Conservation (phyloP, 2,797 vertebrate genomes). For the Oreochromis grahami region DNA sequence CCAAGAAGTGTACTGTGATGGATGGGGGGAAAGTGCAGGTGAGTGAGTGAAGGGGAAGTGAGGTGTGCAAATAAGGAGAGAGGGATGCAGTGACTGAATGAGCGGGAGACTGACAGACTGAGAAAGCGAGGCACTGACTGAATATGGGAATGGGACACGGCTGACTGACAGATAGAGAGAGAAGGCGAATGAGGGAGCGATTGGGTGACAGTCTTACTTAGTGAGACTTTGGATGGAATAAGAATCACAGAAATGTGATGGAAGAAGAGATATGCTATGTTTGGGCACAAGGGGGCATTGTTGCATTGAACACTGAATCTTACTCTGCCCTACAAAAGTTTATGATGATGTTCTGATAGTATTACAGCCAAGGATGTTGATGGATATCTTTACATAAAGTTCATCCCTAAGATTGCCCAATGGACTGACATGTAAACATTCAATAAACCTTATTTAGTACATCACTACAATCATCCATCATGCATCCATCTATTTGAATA, state of each 20-base stretch:
- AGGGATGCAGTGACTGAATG: conserved; percentile 38
- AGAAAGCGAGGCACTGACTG: conserved; percentile 29
- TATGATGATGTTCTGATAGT: not conserved
- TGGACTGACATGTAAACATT: not conserved
- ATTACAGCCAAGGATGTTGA: not conserved
- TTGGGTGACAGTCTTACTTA: conserved; percentile 59
- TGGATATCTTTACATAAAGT: not conserved
- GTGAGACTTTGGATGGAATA: conserved; percentile 26
- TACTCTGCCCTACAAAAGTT: not conserved
- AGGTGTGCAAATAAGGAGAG: conserved; percentile 53
- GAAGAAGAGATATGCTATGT: not conserved
- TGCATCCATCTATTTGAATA: not conserved
- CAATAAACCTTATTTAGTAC: not conserved
- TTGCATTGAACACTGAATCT: conserved; percentile 13
- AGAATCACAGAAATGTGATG: not conserved
- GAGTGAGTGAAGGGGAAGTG: conserved; percentile 36
- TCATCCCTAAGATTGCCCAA: not conserved
- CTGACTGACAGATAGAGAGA: conserved; percentile 51
- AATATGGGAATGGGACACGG: conserved; percentile 47
- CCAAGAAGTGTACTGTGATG: conserved; percentile 29
- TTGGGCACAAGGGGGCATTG: conserved; percentile 57
- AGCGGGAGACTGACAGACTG: conserved; percentile 42
- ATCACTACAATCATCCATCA: not conserved
- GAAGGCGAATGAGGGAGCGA: conserved; percentile 29
- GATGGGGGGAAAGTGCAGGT: conserved; percentile 24